Evolutionary conservation across 2,113 vertebrate genomes (phyloP), one percentile per base, ranked within the genome.

Genomic region (Amphiprion percula): DNA sequence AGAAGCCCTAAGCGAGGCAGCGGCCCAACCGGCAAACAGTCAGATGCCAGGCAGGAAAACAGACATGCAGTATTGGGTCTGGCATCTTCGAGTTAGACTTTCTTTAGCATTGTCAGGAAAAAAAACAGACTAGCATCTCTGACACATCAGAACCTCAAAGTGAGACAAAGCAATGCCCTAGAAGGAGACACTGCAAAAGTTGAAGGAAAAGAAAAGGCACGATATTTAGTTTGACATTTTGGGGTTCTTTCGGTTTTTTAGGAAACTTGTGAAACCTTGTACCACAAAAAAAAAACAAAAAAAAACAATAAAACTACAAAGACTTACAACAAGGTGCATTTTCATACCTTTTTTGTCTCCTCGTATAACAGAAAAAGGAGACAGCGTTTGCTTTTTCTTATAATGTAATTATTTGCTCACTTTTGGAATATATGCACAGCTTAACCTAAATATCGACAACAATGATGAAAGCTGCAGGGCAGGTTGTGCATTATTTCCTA

Each of bases 81-180:
- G 61, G 15, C 17, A 53, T 49, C 59, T 75, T 65, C 26, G 54
- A 75, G 63, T 54, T 46, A 65, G 74, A n/a, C 44, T 9, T 78
- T 75, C 70, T 77, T 56, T 21, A 39, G 49, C 9, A 44, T 49
- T 68, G 67, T 54, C 44, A 68, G 33, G 46, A 54, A 55, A 33
- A 26, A 58, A 26, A 44, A 19, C 4, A 47, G 11, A 4, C 44
- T 68, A n/a, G 54, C 24, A 67, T 17, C 56, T 76, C 37, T 41
- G 44, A 60, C 64, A 28, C 30, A 19, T 70, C 4, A 21, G 55
- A 68, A n/a, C 37, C 53, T 47, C 7, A 0, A 63, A 60, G 41
- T 0, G 4, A 63, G 63, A 73, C 11, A 41, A 60, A 64, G 17
- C 1, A 5, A 5, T 12, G 15, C 24, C 19, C 6, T 0, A 46